Conservation (phyloP, 2,888 invertebrate genomes). For the Synanthedon andrenaeformis region DNA sequence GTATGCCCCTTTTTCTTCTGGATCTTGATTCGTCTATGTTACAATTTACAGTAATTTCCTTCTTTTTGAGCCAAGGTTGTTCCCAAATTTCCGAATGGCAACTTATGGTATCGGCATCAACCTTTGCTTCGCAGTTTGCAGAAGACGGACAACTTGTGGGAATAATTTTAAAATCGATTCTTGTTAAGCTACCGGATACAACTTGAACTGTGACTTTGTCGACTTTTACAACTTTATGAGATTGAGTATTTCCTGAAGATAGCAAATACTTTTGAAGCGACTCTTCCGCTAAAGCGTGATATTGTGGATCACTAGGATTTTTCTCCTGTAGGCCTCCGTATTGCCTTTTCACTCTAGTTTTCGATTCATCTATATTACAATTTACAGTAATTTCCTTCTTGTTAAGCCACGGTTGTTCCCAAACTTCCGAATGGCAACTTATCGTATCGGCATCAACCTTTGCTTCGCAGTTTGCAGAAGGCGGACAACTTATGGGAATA, state of each 20-base stretch:
- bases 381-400: slow-evolving; percentile 16
- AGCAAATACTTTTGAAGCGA: slow-evolving; percentile 15
- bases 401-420: slow-evolving; percentile 59
- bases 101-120: slow-evolving; percentile 3
- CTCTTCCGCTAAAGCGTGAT: slow-evolving; percentile 13
- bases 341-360: slow-evolving; percentile 7
- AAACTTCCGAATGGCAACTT: slow-evolving; percentile 17
- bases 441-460: background rate
- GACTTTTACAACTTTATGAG: slow-evolving; percentile 25
- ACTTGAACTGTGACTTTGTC: slow-evolving; percentile 42
- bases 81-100: slow-evolving; percentile 26
- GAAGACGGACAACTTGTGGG: slow-evolving; percentile 43
- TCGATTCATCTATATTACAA: slow-evolving; percentile 11
- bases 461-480: background rate
- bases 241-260: slow-evolving; percentile 4
- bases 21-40: background rate
- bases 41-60: slow-evolving; percentile 20
- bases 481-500: slow-evolving; percentile 39
- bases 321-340: slow-evolving; percentile 7
- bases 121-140: background rate
- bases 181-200: slow-evolving; percentile 55
- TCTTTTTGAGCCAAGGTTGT: slow-evolving; percentile 17
- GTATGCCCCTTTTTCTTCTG: slow-evolving; percentile 7
- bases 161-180: slow-evolving; percentile 39
- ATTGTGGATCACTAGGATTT: slow-evolving; percentile 15